Conservation (phyloP, 1,140 invertebrate species). For the Paralvinella palmiformis region DNA sequence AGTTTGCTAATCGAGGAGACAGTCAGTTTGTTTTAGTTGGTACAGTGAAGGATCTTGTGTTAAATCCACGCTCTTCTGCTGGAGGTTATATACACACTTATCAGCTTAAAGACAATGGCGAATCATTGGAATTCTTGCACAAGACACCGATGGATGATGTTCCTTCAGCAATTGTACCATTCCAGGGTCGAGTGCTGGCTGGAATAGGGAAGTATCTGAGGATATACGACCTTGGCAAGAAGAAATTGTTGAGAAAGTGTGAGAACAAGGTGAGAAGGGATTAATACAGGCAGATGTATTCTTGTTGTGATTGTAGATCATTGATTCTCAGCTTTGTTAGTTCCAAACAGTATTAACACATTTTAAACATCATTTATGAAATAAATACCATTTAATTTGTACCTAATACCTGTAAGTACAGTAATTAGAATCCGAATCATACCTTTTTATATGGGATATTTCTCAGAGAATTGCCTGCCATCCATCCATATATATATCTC, state of each 20-base stretch:
- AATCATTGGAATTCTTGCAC: constrained; percentile 83
- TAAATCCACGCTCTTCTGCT: constrained; percentile 75
- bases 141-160: constrained; percentile 89
- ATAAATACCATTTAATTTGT: too few relatives aligned
- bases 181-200: constrained; percentile 85
- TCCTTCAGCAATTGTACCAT: constrained; percentile 43
- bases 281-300: too few relatives aligned
- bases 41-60: constrained; percentile 80
- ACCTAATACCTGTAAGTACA: too few relatives aligned
- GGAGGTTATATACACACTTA: constrained; percentile 85
- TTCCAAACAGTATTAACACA: too few relatives aligned
- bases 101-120: constrained; percentile 60
- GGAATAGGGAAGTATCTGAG: constrained; percentile 87
- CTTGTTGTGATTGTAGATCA: too few relatives aligned
- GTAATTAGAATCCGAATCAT: too few relatives aligned
- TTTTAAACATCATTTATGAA: too few relatives aligned
- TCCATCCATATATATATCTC: too few relatives aligned
- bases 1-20: constrained; percentile 65
- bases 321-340: too few relatives aligned
- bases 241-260: constrained; percentile 94
- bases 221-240: constrained; percentile 95
- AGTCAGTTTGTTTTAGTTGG: constrained; percentile 78
- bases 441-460: too few relatives aligned
- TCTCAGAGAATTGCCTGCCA: too few relatives aligned
- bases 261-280: constrained; percentile 82